phyloP scores from a whole-genome alignment of 1,140 invertebrate genomes.

The Mamestra configurata region DNA sequence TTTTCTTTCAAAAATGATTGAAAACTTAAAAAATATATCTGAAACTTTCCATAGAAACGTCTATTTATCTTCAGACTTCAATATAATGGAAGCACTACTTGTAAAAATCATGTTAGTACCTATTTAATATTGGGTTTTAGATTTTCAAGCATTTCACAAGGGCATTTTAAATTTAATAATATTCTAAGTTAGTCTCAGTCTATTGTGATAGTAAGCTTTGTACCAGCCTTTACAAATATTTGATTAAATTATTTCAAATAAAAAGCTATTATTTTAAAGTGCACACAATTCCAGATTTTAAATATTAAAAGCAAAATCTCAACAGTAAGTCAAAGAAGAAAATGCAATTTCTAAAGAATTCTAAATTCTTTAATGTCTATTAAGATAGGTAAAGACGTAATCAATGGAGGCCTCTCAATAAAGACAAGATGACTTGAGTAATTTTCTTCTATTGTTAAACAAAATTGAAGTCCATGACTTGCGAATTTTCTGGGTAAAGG shows the following conservation, averaged over 20 bases:
- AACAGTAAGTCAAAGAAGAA: not conserved
- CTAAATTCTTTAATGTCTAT: not conserved
- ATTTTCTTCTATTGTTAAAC: not conserved
- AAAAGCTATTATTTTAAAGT: not conserved
- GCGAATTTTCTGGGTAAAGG: not conserved
- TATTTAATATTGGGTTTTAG: not conserved
- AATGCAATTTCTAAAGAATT: not conserved
- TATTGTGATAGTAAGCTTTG: not conserved
- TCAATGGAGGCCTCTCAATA: slow-evolving; percentile 2
- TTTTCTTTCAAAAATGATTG: not conserved
- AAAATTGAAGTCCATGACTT: slow-evolving; percentile 8
- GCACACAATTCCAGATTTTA: not conserved
- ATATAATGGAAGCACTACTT: not conserved
- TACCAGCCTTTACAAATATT: not conserved
- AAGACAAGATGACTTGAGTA: not conserved
- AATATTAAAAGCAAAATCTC: not conserved
- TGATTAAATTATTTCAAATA: not conserved
- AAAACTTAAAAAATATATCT: not conserved
- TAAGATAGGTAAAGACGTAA: too few species aligned
- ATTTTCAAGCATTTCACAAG: not conserved
- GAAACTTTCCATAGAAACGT: not conserved
- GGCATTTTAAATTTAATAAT: not conserved
- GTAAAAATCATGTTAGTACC: not conserved
- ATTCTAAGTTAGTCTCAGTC: not conserved
- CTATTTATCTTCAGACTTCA: not conserved